These are phyloP conservation scores for Tipula lateralis DNA, from an alignment of 2,888 invertebrate genomes.

Conservation along the genomic window DNA sequence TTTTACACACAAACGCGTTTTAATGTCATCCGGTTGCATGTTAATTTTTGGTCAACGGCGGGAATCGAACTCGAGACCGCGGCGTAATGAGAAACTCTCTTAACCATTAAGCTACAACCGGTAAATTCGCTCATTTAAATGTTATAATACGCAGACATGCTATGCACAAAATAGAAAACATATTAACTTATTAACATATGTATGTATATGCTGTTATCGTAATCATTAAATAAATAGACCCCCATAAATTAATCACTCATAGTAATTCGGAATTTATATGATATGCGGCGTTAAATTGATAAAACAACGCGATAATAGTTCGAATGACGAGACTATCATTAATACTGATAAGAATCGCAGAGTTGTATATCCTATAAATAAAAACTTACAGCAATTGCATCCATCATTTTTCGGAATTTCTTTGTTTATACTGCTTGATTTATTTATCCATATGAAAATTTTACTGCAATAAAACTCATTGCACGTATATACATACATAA, in stretches of 20 bases:
- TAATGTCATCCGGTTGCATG: too few relatives aligned
- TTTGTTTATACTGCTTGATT: background rate
- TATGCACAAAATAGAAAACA: too few relatives aligned
- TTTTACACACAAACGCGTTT: too few relatives aligned
- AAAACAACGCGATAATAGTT: background rate
- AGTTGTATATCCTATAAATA: background rate
- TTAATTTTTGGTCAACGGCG: too few relatives aligned
- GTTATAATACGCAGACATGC: too few relatives aligned
- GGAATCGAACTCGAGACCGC: too few relatives aligned
- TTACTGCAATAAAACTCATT: background rate
- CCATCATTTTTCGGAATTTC: slow-evolving; percentile 39
- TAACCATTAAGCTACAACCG: too few relatives aligned
- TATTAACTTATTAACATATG: background rate
- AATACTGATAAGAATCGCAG: background rate
- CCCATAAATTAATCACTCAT: background rate
- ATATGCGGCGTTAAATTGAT: too few relatives aligned
- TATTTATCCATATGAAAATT: background rate
- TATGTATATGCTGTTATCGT: background rate
- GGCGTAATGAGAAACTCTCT: too few relatives aligned
- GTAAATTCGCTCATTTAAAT: too few relatives aligned
- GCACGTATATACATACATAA: background rate
- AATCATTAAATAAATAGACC: background rate
- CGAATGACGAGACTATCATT: background rate
- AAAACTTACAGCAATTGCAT: slow-evolving; percentile 50
- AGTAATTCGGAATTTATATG: background rate